These are phyloP conservation scores for Corvus moneduloides DNA, from an alignment of 2,113 vertebrate species.

Conservation along the genomic window DNA sequence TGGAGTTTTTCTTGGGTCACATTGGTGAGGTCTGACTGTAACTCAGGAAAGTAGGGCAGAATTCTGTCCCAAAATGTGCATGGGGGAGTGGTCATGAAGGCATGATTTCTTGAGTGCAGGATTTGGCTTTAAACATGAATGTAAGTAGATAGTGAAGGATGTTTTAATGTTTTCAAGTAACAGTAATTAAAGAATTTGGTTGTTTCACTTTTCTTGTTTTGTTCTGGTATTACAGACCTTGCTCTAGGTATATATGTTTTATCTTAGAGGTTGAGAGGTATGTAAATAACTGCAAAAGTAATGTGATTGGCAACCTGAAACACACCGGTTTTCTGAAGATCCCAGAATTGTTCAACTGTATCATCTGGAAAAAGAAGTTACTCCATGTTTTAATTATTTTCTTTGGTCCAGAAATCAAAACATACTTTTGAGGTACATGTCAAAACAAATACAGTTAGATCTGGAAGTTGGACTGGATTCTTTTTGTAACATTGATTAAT, in stretches of 20 bases:
- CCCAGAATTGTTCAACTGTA: background rate
- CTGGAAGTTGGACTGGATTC: background rate
- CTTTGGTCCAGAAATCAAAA: background rate
- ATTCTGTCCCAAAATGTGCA: background rate
- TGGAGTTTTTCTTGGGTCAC: background rate
- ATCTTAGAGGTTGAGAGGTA: background rate
- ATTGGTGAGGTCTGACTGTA: background rate
- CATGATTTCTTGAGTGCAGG: background rate
- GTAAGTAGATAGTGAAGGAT: background rate
- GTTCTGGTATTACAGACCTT: background rate
- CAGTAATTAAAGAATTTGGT: background rate
- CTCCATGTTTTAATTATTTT: background rate
- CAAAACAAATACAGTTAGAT: constrained; percentile 9
- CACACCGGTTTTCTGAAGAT: constrained; percentile 1
- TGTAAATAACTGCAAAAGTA: background rate
- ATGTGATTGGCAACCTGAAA: background rate
- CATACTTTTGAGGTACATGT: background rate
- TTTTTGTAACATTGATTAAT: background rate
- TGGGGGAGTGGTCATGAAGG: background rate
- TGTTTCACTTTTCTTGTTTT: background rate
- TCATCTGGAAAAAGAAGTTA: background rate
- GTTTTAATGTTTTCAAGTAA: background rate
- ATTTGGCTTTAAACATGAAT: background rate
- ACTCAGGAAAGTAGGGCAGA: background rate
- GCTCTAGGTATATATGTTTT: background rate